Conservation (phyloP, 2,888 invertebrate genomes). For the Diaperis boleti region DNA sequence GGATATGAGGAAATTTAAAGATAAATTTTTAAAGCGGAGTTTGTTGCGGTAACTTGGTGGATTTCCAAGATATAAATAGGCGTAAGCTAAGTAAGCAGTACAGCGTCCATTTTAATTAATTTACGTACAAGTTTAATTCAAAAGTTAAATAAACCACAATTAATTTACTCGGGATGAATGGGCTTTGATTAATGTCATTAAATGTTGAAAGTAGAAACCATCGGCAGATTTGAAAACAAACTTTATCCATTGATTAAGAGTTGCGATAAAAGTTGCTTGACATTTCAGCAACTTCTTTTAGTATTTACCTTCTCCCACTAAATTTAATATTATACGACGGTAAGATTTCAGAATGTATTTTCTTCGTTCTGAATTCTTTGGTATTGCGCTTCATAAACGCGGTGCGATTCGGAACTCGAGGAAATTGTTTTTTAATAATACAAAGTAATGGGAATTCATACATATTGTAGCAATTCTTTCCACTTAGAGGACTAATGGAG, state of each 20-base stretch:
- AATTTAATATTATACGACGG: no score
- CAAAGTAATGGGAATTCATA: not conserved
- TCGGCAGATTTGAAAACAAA: slow-evolving; percentile 3
- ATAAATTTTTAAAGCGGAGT: slow-evolving; percentile 57
- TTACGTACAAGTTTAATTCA: not conserved
- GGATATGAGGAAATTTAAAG: slow-evolving; percentile 61
- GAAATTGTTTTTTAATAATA: not conserved
- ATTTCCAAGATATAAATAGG: slow-evolving; percentile 29
- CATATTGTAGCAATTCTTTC: not conserved
- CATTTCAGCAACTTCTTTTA: slow-evolving; percentile 31
- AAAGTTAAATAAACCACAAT: slow-evolving; percentile 13
- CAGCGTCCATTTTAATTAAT: slow-evolving; percentile 6
- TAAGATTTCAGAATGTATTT: no score
- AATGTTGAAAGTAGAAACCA: slow-evolving; percentile 9
- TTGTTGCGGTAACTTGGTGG: slow-evolving; percentile 5
- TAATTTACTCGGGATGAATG: slow-evolving; percentile 19
- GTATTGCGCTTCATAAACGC: no score
- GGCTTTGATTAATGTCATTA: slow-evolving; percentile 18
- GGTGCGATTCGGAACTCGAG: no score
- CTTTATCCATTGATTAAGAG: slow-evolving; percentile 11
- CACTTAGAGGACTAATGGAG: slow-evolving; percentile 4
- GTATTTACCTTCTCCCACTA: no score
- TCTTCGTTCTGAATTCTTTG: no score
- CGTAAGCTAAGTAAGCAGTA: slow-evolving; percentile 4
- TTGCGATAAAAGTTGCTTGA: slow-evolving; percentile 4